Conservation (phyloP, 2,797 vertebrate genomes). For the Anolis apletophallus region DNA sequence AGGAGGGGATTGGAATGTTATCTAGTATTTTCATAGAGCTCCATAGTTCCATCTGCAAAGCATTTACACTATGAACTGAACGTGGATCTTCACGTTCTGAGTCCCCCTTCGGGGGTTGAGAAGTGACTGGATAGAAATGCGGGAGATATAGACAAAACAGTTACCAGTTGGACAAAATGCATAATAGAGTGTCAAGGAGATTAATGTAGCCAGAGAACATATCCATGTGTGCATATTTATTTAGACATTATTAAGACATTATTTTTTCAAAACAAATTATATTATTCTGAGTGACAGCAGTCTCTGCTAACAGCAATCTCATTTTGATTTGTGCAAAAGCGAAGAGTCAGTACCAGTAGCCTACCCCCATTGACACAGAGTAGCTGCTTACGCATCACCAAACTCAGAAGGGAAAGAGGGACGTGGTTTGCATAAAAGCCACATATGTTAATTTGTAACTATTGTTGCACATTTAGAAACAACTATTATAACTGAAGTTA, state of each 20-base stretch:
- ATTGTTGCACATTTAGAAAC: neutral
- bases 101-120: no score
- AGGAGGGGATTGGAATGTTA: no score
- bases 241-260: neutral
- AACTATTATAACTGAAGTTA: neutral
- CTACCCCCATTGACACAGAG: neutral
- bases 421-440: neutral
- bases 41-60: no score
- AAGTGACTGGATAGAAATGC: no score
- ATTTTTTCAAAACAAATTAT: neutral
- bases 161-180: no score
- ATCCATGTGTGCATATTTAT: neutral
- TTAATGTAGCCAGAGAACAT: no score
- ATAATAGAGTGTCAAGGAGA: no score
- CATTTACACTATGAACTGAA: no score
- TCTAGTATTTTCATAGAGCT: no score
- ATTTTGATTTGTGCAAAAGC: neutral
- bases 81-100: no score
- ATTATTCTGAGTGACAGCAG: neutral
- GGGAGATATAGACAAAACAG: no score
- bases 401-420: neutral
- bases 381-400: neutral
- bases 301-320: neutral
- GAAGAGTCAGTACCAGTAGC: neutral
- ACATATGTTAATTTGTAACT: neutral